phyloP scores from a whole-genome alignment of 2,113 vertebrate species.

The Origma solitaria region DNA sequence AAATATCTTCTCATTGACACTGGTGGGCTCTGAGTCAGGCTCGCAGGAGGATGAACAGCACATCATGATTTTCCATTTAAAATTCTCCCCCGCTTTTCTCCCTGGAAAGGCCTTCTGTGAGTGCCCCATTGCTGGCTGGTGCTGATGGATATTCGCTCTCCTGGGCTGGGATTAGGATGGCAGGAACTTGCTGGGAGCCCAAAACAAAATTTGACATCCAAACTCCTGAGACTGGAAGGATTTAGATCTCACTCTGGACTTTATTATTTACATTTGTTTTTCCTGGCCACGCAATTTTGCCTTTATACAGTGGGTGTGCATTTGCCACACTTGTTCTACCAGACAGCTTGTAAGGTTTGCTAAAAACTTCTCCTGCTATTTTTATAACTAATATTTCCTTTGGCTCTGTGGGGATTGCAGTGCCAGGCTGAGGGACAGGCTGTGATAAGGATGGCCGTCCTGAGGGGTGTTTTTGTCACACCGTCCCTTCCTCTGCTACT shows the following conservation, averaged over 20 bases:
- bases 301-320: background rate
- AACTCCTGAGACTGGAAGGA: background rate
- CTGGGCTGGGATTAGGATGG: background rate
- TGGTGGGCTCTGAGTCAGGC: background rate
- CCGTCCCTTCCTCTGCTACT: background rate
- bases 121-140: background rate
- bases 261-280: background rate
- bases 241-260: background rate
- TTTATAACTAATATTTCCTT: background rate
- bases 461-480: background rate
- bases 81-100: background rate
- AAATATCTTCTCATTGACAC: background rate
- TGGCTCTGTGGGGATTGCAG: accelerated
- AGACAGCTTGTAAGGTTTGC: background rate
- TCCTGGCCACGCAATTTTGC: background rate
- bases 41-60: background rate
- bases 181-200: background rate
- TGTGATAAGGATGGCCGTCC: background rate
- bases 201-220: background rate
- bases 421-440: background rate
- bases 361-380: background rate
- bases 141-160: background rate
- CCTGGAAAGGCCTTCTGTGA: background rate
- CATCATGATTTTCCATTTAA: background rate
- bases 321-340: background rate